These are phyloP conservation scores for Syrmaticus mikado DNA, from an alignment of 2,113 vertebrate genomes.

Conservation along the genomic window DNA sequence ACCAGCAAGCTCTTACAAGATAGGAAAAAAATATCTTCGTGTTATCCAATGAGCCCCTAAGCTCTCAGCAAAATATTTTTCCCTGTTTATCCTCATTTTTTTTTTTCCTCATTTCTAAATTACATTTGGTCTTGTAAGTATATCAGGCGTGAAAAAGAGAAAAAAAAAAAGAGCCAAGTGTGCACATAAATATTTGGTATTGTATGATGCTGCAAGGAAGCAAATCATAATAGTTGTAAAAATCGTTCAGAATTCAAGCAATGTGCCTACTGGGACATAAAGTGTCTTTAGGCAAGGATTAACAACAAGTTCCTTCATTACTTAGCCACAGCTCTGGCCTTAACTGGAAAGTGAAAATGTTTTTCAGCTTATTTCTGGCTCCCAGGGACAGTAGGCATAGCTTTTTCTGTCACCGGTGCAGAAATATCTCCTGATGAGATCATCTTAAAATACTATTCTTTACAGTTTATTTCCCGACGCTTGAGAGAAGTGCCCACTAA, in stretches of 20 bases:
- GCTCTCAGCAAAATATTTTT: not conserved
- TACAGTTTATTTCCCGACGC: not conserved
- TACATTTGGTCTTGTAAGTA: not conserved
- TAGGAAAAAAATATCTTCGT: not conserved
- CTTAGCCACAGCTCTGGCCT: not conserved
- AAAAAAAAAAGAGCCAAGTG: not conserved
- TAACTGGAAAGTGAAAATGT: not conserved
- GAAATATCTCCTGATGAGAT: not conserved
- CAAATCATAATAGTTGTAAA: not conserved
- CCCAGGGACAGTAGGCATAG: not conserved
- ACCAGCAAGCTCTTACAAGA: not conserved
- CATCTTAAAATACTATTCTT: not conserved
- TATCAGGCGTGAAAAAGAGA: not conserved
- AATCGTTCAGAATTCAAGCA: not conserved
- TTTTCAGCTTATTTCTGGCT: not conserved
- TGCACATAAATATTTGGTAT: not conserved
- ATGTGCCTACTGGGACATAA: rapidly evolving
- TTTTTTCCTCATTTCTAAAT: not conserved
- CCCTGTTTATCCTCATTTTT: not conserved
- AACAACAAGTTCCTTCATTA: not conserved
- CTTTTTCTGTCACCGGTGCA: not conserved
- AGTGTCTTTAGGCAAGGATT: not conserved
- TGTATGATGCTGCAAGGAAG: not conserved
- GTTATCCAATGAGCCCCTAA: not conserved
- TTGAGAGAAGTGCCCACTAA: not conserved